Percentiles rank a stretch among this genome's conserved stretches.
Evolutionary conservation across 1,140 invertebrate species (phyloP).

Genomic region (Paramacrobiotus metropolitanus): DNA sequence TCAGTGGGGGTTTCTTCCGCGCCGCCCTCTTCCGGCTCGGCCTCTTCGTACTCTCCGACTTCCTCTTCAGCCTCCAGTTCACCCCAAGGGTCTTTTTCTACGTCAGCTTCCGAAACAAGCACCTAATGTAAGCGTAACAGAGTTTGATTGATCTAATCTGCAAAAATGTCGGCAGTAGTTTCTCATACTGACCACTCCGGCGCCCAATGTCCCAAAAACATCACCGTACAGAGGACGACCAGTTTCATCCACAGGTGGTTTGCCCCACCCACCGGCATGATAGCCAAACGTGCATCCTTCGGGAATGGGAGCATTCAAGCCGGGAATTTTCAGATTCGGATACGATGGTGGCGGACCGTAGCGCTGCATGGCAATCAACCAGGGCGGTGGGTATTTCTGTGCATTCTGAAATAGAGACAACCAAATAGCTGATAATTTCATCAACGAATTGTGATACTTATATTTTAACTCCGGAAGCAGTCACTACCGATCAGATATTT

Average conservation of each 20-base stretch:
- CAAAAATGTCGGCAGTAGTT: neutral
- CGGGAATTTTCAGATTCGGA: conserved; percentile 89
- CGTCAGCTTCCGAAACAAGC: conserved; percentile 28
- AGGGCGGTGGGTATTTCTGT: conserved; percentile 66
- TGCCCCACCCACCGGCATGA: conserved; percentile 96
- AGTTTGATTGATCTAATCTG: neutral
- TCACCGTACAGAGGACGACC: conserved; percentile 95
- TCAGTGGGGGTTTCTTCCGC: conserved; percentile 34
- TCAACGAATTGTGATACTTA: conserved; percentile 1
- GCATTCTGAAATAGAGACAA: conserved; percentile 16
- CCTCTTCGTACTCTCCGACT: conserved; percentile 47
- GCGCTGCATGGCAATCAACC: conserved; percentile 98
- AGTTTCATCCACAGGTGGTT: conserved; percentile 96
- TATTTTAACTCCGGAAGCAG: conserved; percentile 7
- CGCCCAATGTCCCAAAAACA: conserved; percentile 50
- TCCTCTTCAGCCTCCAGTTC: conserved; percentile 32
- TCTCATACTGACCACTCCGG: conserved; percentile 10
- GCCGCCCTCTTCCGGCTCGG: conserved; percentile 21
- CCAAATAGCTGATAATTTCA: conserved; percentile 9
- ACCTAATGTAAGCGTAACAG: neutral
- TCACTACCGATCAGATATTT: too few relatives aligned
- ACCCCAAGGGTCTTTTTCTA: conserved; percentile 56
- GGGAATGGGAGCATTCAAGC: conserved; percentile 74
- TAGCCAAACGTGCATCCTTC: conserved; percentile 94
- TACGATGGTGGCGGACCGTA: conserved; percentile 98